Conservation (phyloP, 2,888 invertebrate species). For the Metellina segmentata region DNA sequence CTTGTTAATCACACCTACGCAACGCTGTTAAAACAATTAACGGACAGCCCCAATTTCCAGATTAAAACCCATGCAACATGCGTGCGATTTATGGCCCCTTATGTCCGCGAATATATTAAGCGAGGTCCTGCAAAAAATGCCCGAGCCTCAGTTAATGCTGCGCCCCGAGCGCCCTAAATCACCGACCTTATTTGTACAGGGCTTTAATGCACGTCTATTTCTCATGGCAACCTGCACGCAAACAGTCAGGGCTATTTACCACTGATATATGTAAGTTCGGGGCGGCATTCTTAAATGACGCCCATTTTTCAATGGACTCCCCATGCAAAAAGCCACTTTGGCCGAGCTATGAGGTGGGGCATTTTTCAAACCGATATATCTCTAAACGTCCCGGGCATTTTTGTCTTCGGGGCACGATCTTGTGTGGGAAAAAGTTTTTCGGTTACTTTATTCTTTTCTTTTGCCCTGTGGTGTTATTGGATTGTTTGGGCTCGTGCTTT, state of each 20-base stretch:
- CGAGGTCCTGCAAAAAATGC: not conserved
- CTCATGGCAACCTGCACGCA: constrained; percentile 28
- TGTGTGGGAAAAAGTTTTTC: not conserved
- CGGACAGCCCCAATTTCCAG: constrained; percentile 24
- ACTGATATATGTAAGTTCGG: constrained; percentile 49
- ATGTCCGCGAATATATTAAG: not conserved
- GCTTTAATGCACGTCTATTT: constrained; percentile 50
- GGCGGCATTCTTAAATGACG: constrained; percentile 50
- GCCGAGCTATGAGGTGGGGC: constrained; percentile 32
- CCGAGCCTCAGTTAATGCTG: constrained; percentile 21
- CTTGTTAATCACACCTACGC: constrained; percentile 59
- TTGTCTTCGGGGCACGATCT: constrained; percentile 67
- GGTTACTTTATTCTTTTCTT: not conserved
- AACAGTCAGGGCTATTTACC: constrained; percentile 53
- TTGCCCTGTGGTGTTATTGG: not conserved
- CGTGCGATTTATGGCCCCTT: constrained; percentile 23
- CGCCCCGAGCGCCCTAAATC: constrained; percentile 40
- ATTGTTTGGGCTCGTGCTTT: no score
- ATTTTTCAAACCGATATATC: constrained; percentile 59
- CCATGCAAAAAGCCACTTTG: constrained; percentile 65
- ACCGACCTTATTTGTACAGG: constrained; percentile 57
- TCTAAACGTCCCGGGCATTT: constrained; percentile 46
- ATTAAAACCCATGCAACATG: constrained; percentile 32
- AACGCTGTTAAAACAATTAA: constrained; percentile 60
- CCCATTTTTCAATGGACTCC: constrained; percentile 63